A percentile compares a stretch with the other conserved stretches of the same genome.
Evolutionary conservation across 2,797 vertebrate genomes (phyloP).

Genomic region (Eulemur mongoz): DNA sequence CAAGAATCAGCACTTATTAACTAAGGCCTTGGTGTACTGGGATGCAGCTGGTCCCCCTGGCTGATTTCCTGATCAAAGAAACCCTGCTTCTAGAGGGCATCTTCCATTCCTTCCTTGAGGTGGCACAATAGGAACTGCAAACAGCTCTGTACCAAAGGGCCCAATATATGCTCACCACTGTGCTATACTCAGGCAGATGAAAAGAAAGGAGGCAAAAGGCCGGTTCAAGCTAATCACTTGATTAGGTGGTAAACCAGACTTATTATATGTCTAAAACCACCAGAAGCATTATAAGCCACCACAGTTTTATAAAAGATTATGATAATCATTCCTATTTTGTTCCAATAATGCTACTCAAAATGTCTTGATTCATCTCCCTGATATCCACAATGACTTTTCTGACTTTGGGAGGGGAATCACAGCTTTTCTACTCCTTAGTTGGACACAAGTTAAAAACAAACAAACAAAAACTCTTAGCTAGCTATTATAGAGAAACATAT

Average conservation of each 20-base stretch:
- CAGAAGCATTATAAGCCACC: neutral
- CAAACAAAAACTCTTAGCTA: neutral
- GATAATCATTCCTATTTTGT: slow-evolving; percentile 18
- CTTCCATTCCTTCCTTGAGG: neutral
- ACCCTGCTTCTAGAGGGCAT: neutral
- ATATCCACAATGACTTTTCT: neutral
- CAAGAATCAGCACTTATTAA: neutral
- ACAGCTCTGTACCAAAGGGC: neutral
- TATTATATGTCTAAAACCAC: neutral
- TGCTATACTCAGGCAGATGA: neutral
- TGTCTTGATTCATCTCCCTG: neutral
- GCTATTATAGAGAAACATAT: neutral
- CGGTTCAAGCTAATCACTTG: neutral
- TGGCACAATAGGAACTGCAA: neutral
- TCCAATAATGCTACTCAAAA: neutral
- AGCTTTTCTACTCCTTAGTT: neutral
- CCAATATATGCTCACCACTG: neutral
- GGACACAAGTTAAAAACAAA: slow-evolving; percentile 13
- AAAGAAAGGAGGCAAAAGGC: neutral
- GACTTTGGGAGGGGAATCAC: neutral
- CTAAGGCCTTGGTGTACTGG: neutral
- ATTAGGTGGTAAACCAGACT: neutral
- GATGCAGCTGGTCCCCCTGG: neutral
- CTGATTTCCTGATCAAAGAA: neutral
- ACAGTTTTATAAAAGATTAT: neutral